Conservation (phyloP, 2,888 invertebrate species). For the Odontomyia ornata region DNA sequence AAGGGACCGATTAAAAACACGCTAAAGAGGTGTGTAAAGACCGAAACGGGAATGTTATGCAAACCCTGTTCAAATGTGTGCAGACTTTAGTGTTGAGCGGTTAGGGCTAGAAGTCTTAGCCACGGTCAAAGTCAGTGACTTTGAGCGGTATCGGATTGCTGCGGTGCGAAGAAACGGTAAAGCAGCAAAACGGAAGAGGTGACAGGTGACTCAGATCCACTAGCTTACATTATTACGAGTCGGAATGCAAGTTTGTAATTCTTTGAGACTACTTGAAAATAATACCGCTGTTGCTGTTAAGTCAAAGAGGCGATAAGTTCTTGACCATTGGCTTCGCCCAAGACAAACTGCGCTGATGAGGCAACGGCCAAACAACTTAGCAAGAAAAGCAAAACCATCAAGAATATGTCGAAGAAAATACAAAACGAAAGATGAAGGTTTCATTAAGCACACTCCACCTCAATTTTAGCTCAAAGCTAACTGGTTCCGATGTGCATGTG, state of each 20-base stretch:
- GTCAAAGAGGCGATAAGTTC: neutral
- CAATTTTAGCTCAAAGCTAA: neutral
- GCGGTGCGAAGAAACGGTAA: conserved; percentile 17
- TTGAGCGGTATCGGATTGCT: neutral
- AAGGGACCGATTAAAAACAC: conserved; percentile 3
- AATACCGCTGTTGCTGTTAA: neutral
- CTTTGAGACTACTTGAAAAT: conserved; percentile 6
- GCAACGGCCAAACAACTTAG: no score
- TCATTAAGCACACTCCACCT: neutral
- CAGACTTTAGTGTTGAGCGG: neutral
- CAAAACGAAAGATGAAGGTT: neutral
- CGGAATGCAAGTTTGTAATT: conserved; percentile 17
- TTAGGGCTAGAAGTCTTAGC: neutral
- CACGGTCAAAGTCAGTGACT: conserved; percentile 18
- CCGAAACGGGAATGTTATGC: conserved; percentile 25
- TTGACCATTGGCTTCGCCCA: neutral
- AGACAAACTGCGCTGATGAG: neutral
- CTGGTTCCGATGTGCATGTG: neutral
- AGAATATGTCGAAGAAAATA: neutral
- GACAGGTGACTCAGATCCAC: conserved; percentile 35
- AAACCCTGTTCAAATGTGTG: neutral
- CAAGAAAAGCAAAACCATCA: neutral
- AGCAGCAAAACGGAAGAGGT: conserved; percentile 37
- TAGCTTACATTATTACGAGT: conserved; percentile 34
- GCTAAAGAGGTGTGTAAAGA: conserved; percentile 27